A percentile compares a stretch with the other conserved stretches of the same genome.
These are phyloP conservation scores for Platycheirus rosarum DNA, from an alignment of 2,888 invertebrate genomes.

Conservation along the genomic window DNA sequence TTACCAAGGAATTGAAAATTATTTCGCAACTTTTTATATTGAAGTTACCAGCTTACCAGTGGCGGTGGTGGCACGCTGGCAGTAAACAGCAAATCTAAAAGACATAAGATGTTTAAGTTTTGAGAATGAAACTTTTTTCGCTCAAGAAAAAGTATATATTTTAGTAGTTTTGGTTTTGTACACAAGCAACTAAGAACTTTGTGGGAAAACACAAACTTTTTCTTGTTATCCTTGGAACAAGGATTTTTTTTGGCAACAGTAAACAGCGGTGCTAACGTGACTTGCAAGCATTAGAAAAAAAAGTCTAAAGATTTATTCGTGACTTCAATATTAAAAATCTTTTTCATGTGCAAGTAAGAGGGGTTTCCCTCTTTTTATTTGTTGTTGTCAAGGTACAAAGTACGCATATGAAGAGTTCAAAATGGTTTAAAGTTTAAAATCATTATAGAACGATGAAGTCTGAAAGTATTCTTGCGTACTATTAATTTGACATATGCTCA, in stretches of 20 bases:
- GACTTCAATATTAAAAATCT: conserved; percentile 55
- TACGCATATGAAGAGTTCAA: no score
- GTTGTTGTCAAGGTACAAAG: not conserved
- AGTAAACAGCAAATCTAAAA: conserved; percentile 54
- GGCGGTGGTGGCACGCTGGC: no score
- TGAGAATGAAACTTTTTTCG: conserved; percentile 44
- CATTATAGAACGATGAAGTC: no score
- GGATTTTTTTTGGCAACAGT: conserved; percentile 54
- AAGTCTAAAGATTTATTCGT: conserved; percentile 42
- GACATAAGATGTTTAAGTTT: conserved; percentile 23
- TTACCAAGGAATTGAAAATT: conserved; percentile 19
- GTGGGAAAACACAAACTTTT: conserved; percentile 31
- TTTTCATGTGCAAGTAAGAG: not conserved
- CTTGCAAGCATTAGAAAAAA: conserved; percentile 45
- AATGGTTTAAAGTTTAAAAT: no score
- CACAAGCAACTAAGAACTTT: conserved; percentile 39
- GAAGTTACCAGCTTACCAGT: conserved; percentile 30
- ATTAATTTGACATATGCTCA: no score
- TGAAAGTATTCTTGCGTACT: no score
- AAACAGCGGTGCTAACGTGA: conserved; percentile 60
- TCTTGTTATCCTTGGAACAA: conserved; percentile 41
- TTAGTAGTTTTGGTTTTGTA: conserved; percentile 34
- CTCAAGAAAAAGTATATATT: conserved; percentile 20
- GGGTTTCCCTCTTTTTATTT: not conserved
- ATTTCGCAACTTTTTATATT: conserved; percentile 34